Evolutionary conservation across 2,888 invertebrate species (phyloP), one percentile per base, ranked within the genome.

Genomic region (Trissolcus japonicus): DNA sequence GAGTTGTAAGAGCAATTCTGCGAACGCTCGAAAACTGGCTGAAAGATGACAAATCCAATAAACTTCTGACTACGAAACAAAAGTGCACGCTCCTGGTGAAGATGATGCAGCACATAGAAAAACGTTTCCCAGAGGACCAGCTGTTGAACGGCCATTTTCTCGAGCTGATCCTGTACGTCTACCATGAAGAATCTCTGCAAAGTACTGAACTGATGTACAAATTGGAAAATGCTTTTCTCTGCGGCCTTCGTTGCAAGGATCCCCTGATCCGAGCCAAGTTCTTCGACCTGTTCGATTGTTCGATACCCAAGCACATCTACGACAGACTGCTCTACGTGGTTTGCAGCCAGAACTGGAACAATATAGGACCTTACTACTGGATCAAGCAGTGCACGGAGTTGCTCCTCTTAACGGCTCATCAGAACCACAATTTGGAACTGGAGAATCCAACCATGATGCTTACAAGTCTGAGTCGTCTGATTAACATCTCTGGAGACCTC

Each of bases 21-120:
- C 91, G 94, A 87, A 97, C 98, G 95, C 92, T 98, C 3, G 98
- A 98, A 84, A 98, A 98, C 85, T 99, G 98, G 98, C 95, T 98
- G 89, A 97, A 96, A 86, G 93, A 93, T 83, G 95, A 92, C 6
- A 25, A 25, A 25, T 25, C 6, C 4, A 2, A 25, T 6, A 4
- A 25, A 25, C 2, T 25, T 25, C 0, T 25, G 25, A 25, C 4
- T 0, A 2, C 0, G 25, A 25, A 6, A 4, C 3, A 25, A 25
- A 98, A 98, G 88, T 96, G 97, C 0, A 96, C 98, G 65, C 90
- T 99, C n/a, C 90, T 98, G 0, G 96, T 96, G 0, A 98, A 97
- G 86, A 92, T 98, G 87, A 98, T 98, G 97, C 96, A 96, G 83
- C 95, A 95, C 86, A 95, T 98, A 1, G 96, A 96, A 86, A 95